Evolutionary conservation across 1,140 invertebrate genomes (phyloP).

Genomic region (Cotesia chilonis): DNA sequence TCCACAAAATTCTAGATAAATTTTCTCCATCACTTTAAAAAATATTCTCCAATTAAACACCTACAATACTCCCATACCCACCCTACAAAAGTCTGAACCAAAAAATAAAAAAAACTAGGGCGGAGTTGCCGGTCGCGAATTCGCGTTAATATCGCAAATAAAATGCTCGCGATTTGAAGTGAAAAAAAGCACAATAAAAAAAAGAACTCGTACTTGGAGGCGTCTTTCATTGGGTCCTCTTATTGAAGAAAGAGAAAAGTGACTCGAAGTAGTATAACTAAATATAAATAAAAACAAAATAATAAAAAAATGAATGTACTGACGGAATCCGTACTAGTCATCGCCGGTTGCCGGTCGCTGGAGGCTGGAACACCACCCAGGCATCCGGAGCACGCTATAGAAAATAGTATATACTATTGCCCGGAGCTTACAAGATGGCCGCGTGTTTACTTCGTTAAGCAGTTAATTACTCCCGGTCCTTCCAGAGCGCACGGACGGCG

Average conservation of each 20-base stretch:
- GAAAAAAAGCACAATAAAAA: conserved; percentile 38
- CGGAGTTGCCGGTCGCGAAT: conserved; percentile 38
- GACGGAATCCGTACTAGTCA: conserved; percentile 22
- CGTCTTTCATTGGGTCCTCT: conserved; percentile 19
- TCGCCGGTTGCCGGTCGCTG: conserved; percentile 29
- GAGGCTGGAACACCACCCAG: conserved; percentile 24
- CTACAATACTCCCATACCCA: too few species aligned
- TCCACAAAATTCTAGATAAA: too few species aligned
- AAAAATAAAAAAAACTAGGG: conserved; percentile 11
- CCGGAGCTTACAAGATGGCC: conserved; percentile 60
- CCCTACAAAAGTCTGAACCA: background rate
- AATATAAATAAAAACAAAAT: conserved; percentile 19
- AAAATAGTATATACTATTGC: conserved; percentile 22
- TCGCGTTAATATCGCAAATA: conserved; percentile 49
- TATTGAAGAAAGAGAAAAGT: conserved; percentile 14
- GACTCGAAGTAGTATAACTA: conserved; percentile 28
- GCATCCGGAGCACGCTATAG: conserved; percentile 32
- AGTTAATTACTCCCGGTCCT: conserved; percentile 62
- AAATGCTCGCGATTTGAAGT: conserved; percentile 41
- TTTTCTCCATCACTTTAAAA: too few species aligned
- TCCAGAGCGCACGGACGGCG: background rate
- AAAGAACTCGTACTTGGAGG: conserved; percentile 31
- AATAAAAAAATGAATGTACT: conserved; percentile 25
- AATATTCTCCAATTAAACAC: too few species aligned
- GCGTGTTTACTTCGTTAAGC: conserved; percentile 66